phyloP scores from a whole-genome alignment of 2,888 invertebrate species.

The Leucozona laternaria region DNA sequence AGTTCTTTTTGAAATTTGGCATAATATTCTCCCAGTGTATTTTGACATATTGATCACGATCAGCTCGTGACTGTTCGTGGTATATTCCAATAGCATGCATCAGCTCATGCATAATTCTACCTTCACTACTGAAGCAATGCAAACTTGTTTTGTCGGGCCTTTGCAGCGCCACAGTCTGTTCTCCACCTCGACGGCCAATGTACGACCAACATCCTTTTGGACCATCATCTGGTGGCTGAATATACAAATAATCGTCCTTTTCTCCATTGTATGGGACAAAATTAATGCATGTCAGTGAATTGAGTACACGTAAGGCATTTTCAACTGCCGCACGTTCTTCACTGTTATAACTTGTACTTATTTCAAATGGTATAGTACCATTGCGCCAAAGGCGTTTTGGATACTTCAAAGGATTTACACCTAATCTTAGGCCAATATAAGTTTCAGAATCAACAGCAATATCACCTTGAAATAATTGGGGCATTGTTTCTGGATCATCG shows the following conservation, averaged over 20 bases:
- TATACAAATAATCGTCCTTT: slow-evolving; percentile 86
- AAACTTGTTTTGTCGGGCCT: slow-evolving; percentile 86
- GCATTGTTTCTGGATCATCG: slow-evolving; percentile 87
- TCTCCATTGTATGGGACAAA: slow-evolving; percentile 88
- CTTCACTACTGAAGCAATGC: slow-evolving; percentile 88
- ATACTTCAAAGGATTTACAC: slow-evolving; percentile 87
- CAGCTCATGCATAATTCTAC: slow-evolving; percentile 91
- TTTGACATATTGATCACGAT: slow-evolving; percentile 87
- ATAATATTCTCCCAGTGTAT: slow-evolving; percentile 87
- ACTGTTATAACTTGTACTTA: slow-evolving; percentile 84
- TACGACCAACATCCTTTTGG: slow-evolving; percentile 91
- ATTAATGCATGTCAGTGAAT: slow-evolving; percentile 87
- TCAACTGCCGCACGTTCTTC: slow-evolving; percentile 86
- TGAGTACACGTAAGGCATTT: slow-evolving; percentile 86
- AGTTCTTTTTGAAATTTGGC: slow-evolving; percentile 86
- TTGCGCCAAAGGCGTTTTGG: slow-evolving; percentile 88
- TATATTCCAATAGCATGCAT: slow-evolving; percentile 93
- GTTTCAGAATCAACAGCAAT: slow-evolving; percentile 87
- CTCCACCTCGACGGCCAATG: slow-evolving; percentile 89
- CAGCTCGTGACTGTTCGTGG: slow-evolving; percentile 91
- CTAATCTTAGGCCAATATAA: slow-evolving; percentile 86
- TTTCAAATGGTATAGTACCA: slow-evolving; percentile 87
- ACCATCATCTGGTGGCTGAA: slow-evolving; percentile 87
- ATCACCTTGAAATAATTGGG: slow-evolving; percentile 88
- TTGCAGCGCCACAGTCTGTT: slow-evolving; percentile 89